phyloP scores from a whole-genome alignment of 2,888 invertebrate species.

The Entomobrya proxima region DNA sequence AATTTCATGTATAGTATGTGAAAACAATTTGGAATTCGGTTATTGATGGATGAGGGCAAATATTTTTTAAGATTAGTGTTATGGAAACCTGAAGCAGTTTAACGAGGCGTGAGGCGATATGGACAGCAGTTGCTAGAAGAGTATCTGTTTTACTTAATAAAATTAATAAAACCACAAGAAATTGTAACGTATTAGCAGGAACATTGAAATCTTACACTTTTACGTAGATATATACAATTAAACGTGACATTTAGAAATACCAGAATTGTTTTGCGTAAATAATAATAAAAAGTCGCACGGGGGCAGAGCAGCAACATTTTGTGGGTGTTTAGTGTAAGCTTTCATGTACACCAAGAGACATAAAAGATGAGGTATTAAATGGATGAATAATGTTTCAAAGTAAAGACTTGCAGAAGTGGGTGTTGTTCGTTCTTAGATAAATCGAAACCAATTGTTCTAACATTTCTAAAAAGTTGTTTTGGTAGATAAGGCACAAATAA shows the following conservation, averaged over 20 bases:
- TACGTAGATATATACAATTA: conserved; percentile 1
- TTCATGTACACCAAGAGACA: not conserved
- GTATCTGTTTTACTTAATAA: too few relatives aligned
- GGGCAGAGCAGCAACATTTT: not conserved
- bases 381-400: conserved; percentile 3
- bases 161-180: too few relatives aligned
- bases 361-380: conserved; percentile 36
- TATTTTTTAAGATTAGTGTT: too few relatives aligned
- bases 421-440: not conserved
- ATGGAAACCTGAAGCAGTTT: too few relatives aligned
- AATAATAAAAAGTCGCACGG: not conserved
- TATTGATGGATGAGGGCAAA: too few relatives aligned
- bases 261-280: not conserved
- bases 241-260: too few relatives aligned
- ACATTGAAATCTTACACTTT: not conserved
- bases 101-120: too few relatives aligned
- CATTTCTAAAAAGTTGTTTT: not conserved
- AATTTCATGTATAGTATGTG: too few relatives aligned
- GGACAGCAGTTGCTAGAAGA: too few relatives aligned
- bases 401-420: conserved; percentile 24
- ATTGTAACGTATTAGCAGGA: too few relatives aligned
- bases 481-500: not conserved
- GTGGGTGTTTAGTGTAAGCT: not conserved
- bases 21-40: too few relatives aligned
- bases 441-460: not conserved